phyloP scores from a whole-genome alignment of 2,113 vertebrate species.

The Zosterops pallidus region DNA sequence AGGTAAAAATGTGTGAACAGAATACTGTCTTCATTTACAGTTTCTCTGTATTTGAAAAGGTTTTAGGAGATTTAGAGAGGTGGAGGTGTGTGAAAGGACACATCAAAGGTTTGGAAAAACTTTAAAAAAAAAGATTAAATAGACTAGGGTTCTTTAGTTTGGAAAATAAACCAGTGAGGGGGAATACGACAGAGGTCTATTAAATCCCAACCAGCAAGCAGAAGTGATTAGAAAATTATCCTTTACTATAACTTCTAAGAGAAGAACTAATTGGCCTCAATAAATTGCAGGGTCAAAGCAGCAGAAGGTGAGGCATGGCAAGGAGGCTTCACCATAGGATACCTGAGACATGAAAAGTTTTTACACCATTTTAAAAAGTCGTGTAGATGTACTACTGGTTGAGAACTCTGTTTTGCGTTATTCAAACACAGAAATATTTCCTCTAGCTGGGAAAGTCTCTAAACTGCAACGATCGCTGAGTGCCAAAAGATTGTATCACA shows the following conservation, averaged over 20 bases:
- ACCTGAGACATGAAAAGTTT: background rate
- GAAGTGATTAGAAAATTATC: background rate
- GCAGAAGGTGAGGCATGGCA: rapidly evolving
- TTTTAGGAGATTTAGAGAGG: background rate
- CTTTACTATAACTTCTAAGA: background rate
- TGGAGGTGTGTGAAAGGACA: background rate
- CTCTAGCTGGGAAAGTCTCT: background rate
- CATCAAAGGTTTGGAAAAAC: background rate
- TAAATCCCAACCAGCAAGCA: background rate
- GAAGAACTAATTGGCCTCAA: background rate
- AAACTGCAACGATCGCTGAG: background rate
- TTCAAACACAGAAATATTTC: background rate
- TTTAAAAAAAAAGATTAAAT: background rate
- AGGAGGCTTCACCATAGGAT: background rate
- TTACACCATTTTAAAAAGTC: background rate
- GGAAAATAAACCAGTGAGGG: background rate
- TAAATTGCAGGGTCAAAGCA: background rate
- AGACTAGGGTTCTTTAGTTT: background rate
- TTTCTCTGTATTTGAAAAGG: background rate
- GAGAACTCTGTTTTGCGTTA: background rate
- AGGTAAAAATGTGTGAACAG: background rate
- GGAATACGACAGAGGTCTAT: background rate
- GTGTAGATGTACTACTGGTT: background rate
- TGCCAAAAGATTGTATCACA: background rate
- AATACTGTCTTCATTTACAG: background rate